Conservation (phyloP, 2,888 invertebrate species). For the Aspidiotus rigidus region DNA sequence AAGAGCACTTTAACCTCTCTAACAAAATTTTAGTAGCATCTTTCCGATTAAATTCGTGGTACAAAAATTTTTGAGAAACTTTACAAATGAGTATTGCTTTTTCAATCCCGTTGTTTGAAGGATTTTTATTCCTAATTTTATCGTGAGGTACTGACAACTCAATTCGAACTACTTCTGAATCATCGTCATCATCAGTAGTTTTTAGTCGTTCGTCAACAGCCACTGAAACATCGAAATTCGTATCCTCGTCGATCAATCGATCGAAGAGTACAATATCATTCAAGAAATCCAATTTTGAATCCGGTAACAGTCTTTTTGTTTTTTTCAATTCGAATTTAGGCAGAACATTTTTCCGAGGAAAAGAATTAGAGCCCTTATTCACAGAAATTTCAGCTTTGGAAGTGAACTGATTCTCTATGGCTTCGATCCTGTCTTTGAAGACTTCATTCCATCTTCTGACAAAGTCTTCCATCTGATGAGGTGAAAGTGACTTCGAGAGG, state of each 20-base stretch:
- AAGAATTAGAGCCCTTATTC: background rate
- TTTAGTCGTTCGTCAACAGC: background rate
- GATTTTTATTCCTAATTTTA: background rate
- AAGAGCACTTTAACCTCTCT: background rate
- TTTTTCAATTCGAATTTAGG: constrained; percentile 5
- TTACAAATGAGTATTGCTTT: background rate
- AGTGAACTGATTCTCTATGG: constrained; percentile 8
- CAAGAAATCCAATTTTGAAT: background rate
- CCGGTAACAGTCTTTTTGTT: background rate
- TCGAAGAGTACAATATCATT: constrained; percentile 16
- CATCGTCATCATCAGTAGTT: background rate
- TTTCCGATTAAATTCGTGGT: constrained; percentile 1
- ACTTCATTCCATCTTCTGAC: constrained; percentile 21
- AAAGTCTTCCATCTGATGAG: constrained; percentile 18
- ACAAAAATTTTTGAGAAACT: background rate
- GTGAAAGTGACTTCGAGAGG: constrained; percentile 19
- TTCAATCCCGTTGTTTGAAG: background rate
- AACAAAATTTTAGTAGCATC: constrained; percentile 10
- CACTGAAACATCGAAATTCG: background rate
- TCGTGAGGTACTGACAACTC: background rate
- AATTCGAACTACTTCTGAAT: background rate
- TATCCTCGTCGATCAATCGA: constrained; percentile 2
- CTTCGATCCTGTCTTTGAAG: constrained; percentile 19
- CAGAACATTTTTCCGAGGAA: background rate
- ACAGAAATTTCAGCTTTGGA: background rate